A percentile compares a stretch with the other conserved stretches of the same genome.
Conservation (phyloP, 2,797 vertebrate species). For the Varecia variegata region DNA sequence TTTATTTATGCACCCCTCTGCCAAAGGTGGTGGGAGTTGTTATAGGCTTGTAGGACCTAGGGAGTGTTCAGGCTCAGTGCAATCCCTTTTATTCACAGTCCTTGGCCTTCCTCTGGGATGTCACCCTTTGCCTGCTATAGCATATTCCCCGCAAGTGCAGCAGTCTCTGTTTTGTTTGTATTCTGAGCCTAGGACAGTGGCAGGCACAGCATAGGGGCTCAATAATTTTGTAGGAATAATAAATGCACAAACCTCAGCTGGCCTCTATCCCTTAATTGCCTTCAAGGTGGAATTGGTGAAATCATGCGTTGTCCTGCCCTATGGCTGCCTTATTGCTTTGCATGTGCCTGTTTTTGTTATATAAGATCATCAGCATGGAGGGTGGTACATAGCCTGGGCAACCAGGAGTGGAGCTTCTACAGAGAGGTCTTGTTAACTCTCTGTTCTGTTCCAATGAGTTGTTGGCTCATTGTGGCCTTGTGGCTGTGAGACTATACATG, state of each 20-base stretch:
- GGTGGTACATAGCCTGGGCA: neutral
- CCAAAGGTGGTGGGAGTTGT: neutral
- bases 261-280: neutral
- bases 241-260: neutral
- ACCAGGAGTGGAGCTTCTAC: neutral
- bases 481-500: neutral
- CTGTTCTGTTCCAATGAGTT: neutral
- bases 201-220: neutral
- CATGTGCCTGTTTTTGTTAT: neutral
- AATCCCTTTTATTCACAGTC: neutral
- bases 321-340: neutral
- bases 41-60: neutral
- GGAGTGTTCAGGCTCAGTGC: neutral
- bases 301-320: no score
- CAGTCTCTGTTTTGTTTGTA: neutral
- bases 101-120: neutral
- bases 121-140: neutral
- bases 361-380: neutral
- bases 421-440: neutral
- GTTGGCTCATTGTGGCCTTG: neutral
- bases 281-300: neutral
- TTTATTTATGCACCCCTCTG: neutral
- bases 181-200: neutral
- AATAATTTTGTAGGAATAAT: neutral
- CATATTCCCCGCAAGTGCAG: accelerated